Evolutionary conservation across 2,797 vertebrate genomes (phyloP).

Genomic region (Pipistrellus pipistrellus): DNA sequence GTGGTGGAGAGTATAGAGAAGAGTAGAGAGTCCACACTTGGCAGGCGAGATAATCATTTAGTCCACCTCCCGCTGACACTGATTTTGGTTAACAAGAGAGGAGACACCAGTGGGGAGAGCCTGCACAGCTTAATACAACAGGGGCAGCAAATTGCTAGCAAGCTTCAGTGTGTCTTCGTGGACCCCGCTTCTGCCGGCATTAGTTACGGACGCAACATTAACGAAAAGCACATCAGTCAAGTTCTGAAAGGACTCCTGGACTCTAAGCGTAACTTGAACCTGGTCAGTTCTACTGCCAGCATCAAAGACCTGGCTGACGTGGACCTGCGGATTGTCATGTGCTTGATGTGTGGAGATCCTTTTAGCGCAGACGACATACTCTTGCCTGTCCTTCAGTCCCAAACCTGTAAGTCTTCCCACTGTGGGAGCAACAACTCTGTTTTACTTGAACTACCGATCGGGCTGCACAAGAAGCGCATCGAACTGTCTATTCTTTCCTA

Average conservation of each 20-base stretch:
- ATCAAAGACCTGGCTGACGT: slow-evolving; percentile 93
- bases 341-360: slow-evolving; percentile 97
- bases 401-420: slow-evolving; percentile 91
- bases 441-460: slow-evolving; percentile 92
- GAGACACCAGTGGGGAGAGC: slow-evolving; percentile 95
- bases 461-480: slow-evolving; percentile 92
- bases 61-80: slow-evolving; percentile 93
- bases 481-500: slow-evolving; percentile 96
- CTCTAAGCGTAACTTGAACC: slow-evolving; percentile 91
- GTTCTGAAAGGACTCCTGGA: slow-evolving; percentile 95
- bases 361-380: slow-evolving; percentile 95
- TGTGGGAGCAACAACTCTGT: slow-evolving; percentile 91
- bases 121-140: slow-evolving; percentile 96
- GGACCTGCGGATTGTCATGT: slow-evolving; percentile 95
- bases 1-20: slow-evolving; percentile 97
- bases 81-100: slow-evolving; percentile 95
- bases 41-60: slow-evolving; percentile 92
- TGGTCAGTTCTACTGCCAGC: slow-evolving; percentile 88
- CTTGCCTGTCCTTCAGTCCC: slow-evolving; percentile 93
- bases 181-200: slow-evolving; percentile 95
- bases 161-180: slow-evolving; percentile 94
- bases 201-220: slow-evolving; percentile 96
- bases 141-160: slow-evolving; percentile 95
- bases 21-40: slow-evolving; percentile 93
- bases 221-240: slow-evolving; percentile 96